Evolutionary conservation across 1,140 invertebrate genomes (phyloP).

Genomic region (Grapholita molesta): DNA sequence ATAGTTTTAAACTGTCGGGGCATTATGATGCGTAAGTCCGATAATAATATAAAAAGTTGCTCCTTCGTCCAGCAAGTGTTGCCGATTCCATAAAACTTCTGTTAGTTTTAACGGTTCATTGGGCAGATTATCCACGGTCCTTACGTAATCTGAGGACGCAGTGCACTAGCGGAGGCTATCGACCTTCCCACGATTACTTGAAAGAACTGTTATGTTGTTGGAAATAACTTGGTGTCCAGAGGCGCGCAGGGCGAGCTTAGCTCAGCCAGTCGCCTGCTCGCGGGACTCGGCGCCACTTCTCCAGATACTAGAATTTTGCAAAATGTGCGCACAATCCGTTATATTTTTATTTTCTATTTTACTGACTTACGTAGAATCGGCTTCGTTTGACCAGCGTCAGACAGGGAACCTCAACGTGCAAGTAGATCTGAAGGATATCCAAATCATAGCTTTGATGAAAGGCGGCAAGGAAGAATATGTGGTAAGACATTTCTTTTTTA

Average conservation of each 20-base stretch:
- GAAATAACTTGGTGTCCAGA: conserved; percentile 68
- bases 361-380: conserved; percentile 2
- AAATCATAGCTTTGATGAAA: conserved; percentile 82
- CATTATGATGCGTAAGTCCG: too few relatives aligned
- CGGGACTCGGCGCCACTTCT: conserved; percentile 34
- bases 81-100: neutral
- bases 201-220: conserved; percentile 75
- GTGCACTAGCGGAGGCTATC: conserved; percentile 67
- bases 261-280: conserved; percentile 39
- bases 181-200: conserved; percentile 73
- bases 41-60: neutral
- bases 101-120: conserved; percentile 25
- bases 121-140: conserved; percentile 42
- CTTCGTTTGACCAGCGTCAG: conserved; percentile 85
- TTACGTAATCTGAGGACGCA: conserved; percentile 59
- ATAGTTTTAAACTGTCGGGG: too few relatives aligned
- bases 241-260: conserved; percentile 39
- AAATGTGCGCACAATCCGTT: conserved; percentile 26
- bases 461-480: conserved; percentile 71
- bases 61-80: neutral
- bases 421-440: conserved; percentile 86
- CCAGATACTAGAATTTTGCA: neutral
- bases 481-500: conserved; percentile 41
- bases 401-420: conserved; percentile 88
- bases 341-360: conserved; percentile 19